Evolutionary conservation across 2,797 vertebrate genomes (phyloP), one percentile per base, ranked within the genome.

Genomic region (Paramormyrops hopkinsi): DNA sequence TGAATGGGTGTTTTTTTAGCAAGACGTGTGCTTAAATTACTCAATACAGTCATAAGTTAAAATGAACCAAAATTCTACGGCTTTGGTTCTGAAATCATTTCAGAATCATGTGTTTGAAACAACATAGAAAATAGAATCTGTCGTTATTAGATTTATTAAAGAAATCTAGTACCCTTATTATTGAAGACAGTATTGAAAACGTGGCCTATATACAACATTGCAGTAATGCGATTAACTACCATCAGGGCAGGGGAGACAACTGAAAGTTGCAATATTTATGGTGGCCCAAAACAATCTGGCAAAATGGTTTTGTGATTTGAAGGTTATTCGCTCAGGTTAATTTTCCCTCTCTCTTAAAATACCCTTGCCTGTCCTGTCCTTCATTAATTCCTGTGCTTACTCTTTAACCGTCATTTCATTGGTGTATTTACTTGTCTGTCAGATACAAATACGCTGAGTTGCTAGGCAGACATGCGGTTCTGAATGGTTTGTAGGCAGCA

Each of bases 401-500:
- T 53, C 14, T 48, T 48, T 54, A 86, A 37, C 51, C 84, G 0
- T 86, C 48, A 86, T 50, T 14, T 53, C 48, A 86, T 86, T 86
- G 84, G 84, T 86, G 44, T 86, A 25, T 86, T 54, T 86, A 79
- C 73, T 79, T 79, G 73, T 44, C 73, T 79, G 8, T 79, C 73
- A 44, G 17, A 79, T 44, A 79, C 73, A 79, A 79, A 79, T 79
- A 44, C 2, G 17, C 14, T 44, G 2, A n/a, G 73, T 79, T 44
- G 37, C 73, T 79, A 44, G 73, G 73, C 73, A 79, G 73, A 79
- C 73, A n/a, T 37, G 37, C 17, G 19, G 37, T 19, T 79, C 37
- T 79, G 37, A 79, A 44, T 44, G 37, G 37, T 41, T 37, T 44
- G 73, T 12, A 44, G 17, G 6, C 37, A 79, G n/a, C 73, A 44